Percentiles rank a stretch among this genome's conserved stretches.
Evolutionary conservation across 2,797 vertebrate genomes (phyloP).

Genomic region (Gallinago stenura): DNA sequence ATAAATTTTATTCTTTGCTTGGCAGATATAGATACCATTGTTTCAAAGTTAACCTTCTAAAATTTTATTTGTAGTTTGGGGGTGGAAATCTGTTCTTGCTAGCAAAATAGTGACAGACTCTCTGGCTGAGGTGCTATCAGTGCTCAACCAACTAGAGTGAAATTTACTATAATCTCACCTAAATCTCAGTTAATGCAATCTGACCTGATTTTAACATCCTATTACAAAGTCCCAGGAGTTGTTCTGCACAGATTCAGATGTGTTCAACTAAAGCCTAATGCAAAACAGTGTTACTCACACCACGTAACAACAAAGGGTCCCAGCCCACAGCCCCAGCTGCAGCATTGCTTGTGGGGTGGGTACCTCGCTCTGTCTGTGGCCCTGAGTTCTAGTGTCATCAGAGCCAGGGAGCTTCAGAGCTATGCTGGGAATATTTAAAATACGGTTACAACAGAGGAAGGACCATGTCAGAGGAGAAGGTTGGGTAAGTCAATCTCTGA

Average conservation of each 20-base stretch:
- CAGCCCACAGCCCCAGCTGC: neutral
- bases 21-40: neutral
- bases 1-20: neutral
- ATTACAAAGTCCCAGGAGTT: neutral
- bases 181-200: neutral
- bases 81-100: neutral
- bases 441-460: neutral
- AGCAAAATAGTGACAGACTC: neutral
- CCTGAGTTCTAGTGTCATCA: neutral
- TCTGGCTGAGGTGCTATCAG: neutral
- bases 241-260: neutral
- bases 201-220: neutral
- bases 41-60: neutral
- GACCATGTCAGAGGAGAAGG: neutral
- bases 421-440: neutral
- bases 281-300: neutral
- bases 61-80: neutral
- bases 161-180: neutral
- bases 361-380: too few relatives aligned
- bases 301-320: rapidly evolving
- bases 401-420: neutral
- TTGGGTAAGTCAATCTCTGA: rapidly evolving
- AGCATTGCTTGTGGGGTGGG: neutral
- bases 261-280: neutral
- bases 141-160: neutral